Evolutionary conservation across 2,797 vertebrate genomes (phyloP).

Genomic region (Ataeniobius toweri): DNA sequence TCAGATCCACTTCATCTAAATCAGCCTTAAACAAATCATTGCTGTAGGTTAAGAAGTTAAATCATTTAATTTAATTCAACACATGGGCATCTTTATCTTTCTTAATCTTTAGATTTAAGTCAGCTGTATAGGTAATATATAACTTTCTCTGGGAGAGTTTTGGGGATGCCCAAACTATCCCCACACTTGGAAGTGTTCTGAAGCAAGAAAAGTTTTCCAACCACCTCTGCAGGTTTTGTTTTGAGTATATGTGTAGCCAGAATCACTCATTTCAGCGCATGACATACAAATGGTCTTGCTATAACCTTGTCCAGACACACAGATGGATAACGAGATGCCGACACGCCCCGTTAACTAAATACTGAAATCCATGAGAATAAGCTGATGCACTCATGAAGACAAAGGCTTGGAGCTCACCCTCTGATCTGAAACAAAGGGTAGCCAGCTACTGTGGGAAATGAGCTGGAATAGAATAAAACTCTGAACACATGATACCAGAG

Average conservation of each 20-base stretch:
- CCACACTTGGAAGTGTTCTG: not conserved
- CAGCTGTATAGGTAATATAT: no score
- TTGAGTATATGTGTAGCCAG: slow-evolving; percentile 8
- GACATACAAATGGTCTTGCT: not conserved
- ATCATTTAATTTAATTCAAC: not conserved
- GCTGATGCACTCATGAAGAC: not conserved
- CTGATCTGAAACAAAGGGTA: slow-evolving; percentile 39
- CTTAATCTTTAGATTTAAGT: no score
- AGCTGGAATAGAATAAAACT: slow-evolving; percentile 60
- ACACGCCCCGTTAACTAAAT: no score
- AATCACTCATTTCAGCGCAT: slow-evolving; percentile 13
- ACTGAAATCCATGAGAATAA: not conserved
- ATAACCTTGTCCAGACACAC: slow-evolving; percentile 41
- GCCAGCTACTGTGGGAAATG: slow-evolving; percentile 56
- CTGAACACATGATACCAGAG: slow-evolving; percentile 26
- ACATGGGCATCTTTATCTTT: not conserved
- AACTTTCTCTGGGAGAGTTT: no score
- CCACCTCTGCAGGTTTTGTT: slow-evolving; percentile 15
- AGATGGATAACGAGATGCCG: slow-evolving; percentile 1
- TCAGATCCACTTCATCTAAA: no score
- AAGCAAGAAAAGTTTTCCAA: not conserved
- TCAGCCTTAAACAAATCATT: not conserved
- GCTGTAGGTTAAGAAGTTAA: not conserved
- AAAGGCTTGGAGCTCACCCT: slow-evolving; percentile 8
- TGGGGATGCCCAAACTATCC: no score